These are phyloP conservation scores for Caloenas nicobarica DNA, from an alignment of 2,113 vertebrate genomes.

Conservation along the genomic window DNA sequence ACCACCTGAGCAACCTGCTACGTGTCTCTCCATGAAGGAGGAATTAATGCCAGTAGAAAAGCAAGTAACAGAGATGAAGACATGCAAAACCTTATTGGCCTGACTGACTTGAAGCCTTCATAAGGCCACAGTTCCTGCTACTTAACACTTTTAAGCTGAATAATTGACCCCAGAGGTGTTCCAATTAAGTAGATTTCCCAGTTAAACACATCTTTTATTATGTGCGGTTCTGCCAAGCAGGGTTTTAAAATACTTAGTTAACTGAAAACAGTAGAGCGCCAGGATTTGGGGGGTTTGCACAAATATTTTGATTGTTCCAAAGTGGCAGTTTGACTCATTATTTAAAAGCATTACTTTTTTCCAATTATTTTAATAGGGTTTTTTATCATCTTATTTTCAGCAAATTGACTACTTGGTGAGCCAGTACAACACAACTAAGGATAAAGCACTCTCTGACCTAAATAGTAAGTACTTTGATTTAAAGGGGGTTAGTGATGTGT, in stretches of 20 bases:
- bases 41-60: not conserved
- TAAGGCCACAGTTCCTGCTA: not conserved
- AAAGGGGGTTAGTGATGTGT: not conserved
- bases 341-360: not conserved
- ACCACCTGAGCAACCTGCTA: not conserved
- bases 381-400: constrained; percentile 70
- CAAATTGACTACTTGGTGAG: constrained; percentile 90
- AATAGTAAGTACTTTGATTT: constrained; percentile 84
- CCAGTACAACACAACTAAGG: constrained; percentile 87
- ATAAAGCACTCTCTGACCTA: constrained; percentile 87
- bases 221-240: not conserved
- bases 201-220: not conserved
- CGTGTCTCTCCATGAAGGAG: rapidly evolving
- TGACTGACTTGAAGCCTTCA: not conserved
- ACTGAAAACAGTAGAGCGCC: not conserved
- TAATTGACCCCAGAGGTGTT: not conserved
- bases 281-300: not conserved
- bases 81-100: not conserved
- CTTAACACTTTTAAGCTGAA: not conserved
- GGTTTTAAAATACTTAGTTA: not conserved
- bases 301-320: not conserved
- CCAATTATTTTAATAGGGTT: not conserved
- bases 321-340: not conserved
- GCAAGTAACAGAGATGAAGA: not conserved
- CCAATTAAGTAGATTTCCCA: not conserved